Conservation (phyloP, 2,113 vertebrate species). For the Chloroceryle aenea region DNA sequence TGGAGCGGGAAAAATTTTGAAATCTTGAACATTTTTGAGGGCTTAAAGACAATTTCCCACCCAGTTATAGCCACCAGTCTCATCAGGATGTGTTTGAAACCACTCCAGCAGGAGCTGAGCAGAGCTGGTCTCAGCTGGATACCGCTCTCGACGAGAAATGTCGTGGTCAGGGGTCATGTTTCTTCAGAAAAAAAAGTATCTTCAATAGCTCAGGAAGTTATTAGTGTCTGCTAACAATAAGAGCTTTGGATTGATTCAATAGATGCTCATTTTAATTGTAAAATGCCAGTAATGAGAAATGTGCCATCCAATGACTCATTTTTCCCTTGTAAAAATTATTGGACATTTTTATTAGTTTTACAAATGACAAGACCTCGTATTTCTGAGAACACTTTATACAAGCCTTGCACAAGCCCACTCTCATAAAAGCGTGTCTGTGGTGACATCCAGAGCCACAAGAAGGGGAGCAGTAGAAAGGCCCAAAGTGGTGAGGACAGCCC, state of each 20-base stretch:
- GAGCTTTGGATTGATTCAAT: slow-evolving; percentile 66
- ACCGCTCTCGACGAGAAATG: slow-evolving; percentile 52
- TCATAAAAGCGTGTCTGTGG: slow-evolving; percentile 69
- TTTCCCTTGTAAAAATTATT: slow-evolving; percentile 72
- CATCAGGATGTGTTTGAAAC: slow-evolving; percentile 68
- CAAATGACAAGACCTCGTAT: slow-evolving; percentile 67
- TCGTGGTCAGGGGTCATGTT: slow-evolving; percentile 64
- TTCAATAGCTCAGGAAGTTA: slow-evolving; percentile 71
- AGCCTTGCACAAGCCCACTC: slow-evolving; percentile 71
- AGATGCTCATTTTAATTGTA: slow-evolving; percentile 68
- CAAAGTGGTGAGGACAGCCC: slow-evolving; percentile 70
- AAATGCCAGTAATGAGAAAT: slow-evolving; percentile 68
- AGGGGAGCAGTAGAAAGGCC: slow-evolving; percentile 66
- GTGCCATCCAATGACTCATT: slow-evolving; percentile 72
- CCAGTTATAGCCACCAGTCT: slow-evolving; percentile 63
- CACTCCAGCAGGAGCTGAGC: slow-evolving; percentile 66
- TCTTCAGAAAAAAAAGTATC: slow-evolving; percentile 62
- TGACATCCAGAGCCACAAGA: slow-evolving; percentile 67
- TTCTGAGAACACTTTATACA: slow-evolving; percentile 68
- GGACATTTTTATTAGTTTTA: slow-evolving; percentile 71
- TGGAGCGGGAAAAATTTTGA: slow-evolving; percentile 69
- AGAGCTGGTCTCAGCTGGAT: slow-evolving; percentile 72
- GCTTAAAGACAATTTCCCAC: slow-evolving; percentile 69
- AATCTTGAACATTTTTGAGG: slow-evolving; percentile 68
- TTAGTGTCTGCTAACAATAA: slow-evolving; percentile 74